phyloP scores from a whole-genome alignment of 2,888 invertebrate species.

The Ophion ventricosus region DNA sequence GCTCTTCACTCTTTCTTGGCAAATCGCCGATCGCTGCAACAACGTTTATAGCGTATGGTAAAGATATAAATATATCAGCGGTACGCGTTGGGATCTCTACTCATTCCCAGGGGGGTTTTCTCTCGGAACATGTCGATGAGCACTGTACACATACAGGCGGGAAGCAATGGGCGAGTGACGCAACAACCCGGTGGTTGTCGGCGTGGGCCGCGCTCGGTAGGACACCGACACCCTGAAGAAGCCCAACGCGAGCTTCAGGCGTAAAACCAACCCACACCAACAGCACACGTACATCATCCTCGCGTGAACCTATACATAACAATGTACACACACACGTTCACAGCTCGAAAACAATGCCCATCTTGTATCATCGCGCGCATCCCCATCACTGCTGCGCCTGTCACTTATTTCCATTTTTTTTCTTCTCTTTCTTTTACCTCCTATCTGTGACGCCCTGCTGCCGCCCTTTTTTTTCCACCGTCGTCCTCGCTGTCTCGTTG shows the following conservation, averaged over 20 bases:
- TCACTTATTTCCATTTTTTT: conserved; percentile 10
- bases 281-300: conserved; percentile 68
- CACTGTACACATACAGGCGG: conserved; percentile 67
- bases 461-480: not conserved
- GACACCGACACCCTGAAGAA: conserved; percentile 82
- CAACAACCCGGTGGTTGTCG: conserved; percentile 70
- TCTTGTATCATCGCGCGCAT: conserved; percentile 27
- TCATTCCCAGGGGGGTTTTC: conserved; percentile 56
- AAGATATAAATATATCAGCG: not conserved
- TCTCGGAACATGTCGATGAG: conserved; percentile 80
- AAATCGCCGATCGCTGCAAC: not conserved
- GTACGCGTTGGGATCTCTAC: conserved; percentile 21
- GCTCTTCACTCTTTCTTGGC: not conserved
- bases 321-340: conserved; percentile 43
- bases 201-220: conserved; percentile 82
- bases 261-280: conserved; percentile 71
- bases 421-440: not conserved
- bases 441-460: not conserved
- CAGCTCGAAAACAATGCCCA: conserved; percentile 42
- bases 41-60: conserved; percentile 21
- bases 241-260: conserved; percentile 79
- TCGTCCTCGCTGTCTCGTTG: not conserved
- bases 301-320: conserved; percentile 46
- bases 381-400: conserved; percentile 5
- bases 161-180: conserved; percentile 74